A percentile compares a stretch with the other conserved stretches of the same genome.
These are phyloP conservation scores for Eupithecia abbreviata DNA, from an alignment of 2,888 invertebrate species.

Conservation along the genomic window DNA sequence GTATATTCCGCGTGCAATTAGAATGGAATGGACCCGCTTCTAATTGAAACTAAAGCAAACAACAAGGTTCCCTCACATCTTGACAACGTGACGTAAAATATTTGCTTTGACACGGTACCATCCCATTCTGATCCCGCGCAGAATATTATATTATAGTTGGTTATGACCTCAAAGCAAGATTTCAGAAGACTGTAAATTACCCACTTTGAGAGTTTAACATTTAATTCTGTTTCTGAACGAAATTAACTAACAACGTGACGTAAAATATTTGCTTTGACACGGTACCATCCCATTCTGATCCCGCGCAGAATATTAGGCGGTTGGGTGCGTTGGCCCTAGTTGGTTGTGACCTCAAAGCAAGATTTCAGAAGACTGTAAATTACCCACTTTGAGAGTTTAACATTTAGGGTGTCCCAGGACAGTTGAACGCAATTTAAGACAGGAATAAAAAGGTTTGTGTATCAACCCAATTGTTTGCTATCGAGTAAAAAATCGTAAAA, in stretches of 20 bases:
- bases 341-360: conserved; percentile 19
- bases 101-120: not conserved
- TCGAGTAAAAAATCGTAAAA: not conserved
- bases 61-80: not conserved
- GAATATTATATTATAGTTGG: too few species aligned
- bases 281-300: not conserved
- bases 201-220: conserved; percentile 29
- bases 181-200: conserved; percentile 25
- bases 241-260: not conserved
- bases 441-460: conserved; percentile 17
- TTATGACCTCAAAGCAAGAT: conserved; percentile 21
- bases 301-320: too few species aligned
- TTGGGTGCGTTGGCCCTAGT: not conserved
- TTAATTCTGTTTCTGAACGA: too few species aligned
- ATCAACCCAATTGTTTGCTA: conserved; percentile 5
- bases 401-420: conserved; percentile 18
- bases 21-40: too few species aligned
- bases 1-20: too few species aligned
- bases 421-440: conserved; percentile 16
- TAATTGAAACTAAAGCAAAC: too few species aligned
- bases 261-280: not conserved
- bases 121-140: not conserved
- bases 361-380: conserved; percentile 23
- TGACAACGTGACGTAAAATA: not conserved
- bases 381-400: conserved; percentile 27